Evolutionary conservation across 2,888 invertebrate genomes (phyloP), one percentile per base, ranked within the genome.

Genomic region (Napeogenes sylphis): DNA sequence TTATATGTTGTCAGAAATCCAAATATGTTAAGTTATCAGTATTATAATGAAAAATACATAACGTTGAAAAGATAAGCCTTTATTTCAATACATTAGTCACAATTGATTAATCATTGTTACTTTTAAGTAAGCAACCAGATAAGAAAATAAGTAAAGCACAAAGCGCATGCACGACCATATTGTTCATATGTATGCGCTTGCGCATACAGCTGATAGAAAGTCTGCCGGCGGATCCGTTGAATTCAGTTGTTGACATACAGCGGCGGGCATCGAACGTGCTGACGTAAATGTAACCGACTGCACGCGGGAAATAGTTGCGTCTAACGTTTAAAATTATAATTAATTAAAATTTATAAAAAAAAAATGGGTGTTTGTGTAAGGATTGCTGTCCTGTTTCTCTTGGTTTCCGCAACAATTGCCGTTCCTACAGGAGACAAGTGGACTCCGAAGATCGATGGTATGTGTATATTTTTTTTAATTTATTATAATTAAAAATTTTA

Each of bases 291-390:
- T 86, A 83, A 87, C 87, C 87, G 84, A 78, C 70, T 77, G 72
- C 74, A 81, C 83, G 87, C 87, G 87, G 87, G 81, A 83, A 85
- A 86, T 84, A 88, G 88, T 89, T 89, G 86, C 89, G 88, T 87
- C 84, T 70, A 54, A 65, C 45, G 74, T 63, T 64, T 55, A 65
- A 66, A 58, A 62, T 47, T 64, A 51, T 33, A 32, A 30, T 58
- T 70, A 70, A 63, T 67, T 69, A 65, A 56, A 58, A 66, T 66
- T 54, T 64, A 70, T 67, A 83, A 79, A 21, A 21, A 21, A 21
- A 21, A 51, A 77, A 90, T 90, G 90, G 85, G 87, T 89, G 87
- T 78, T 75, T 83, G 90, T 89, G 90, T 80, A 74, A 82, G 85
- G 85, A 85, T 86, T 82, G 71, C 76, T 73, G 73, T 83, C 73